phyloP scores from a whole-genome alignment of 2,888 invertebrate species.

The Apodemia mormo region DNA sequence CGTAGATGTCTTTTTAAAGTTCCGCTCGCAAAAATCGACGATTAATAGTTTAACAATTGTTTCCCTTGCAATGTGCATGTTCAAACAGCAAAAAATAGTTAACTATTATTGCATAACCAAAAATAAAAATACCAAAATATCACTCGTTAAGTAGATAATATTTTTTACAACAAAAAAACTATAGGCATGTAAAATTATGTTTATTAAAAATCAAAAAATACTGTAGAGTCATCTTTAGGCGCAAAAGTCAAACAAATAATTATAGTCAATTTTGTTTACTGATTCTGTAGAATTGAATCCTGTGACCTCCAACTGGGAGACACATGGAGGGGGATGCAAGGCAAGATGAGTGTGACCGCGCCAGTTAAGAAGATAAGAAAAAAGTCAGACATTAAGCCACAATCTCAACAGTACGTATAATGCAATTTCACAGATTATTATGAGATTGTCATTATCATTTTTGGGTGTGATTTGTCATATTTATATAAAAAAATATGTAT shows the following conservation, averaged over 20 bases:
- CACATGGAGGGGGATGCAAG: constrained; percentile 90
- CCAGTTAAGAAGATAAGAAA: constrained; percentile 86
- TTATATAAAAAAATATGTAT: constrained; percentile 22
- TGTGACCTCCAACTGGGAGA: constrained; percentile 89
- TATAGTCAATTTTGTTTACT: constrained; percentile 78
- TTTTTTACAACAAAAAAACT: neutral
- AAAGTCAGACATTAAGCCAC: constrained; percentile 86
- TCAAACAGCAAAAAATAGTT: too few relatives aligned
- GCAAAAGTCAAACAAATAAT: constrained; percentile 42
- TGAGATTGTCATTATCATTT: constrained; percentile 35
- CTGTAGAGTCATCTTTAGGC: neutral
- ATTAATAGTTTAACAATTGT: too few relatives aligned
- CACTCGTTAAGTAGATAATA: neutral
- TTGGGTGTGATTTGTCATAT: constrained; percentile 22
- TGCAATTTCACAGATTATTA: constrained; percentile 60
- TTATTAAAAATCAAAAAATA: neutral
- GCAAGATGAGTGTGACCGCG: constrained; percentile 91
- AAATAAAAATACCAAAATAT: too few relatives aligned
- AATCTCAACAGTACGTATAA: constrained; percentile 84
- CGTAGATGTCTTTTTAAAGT: too few relatives aligned
- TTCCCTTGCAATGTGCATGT: too few relatives aligned
- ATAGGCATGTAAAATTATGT: neutral
- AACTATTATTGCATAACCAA: too few relatives aligned
- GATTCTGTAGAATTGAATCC: constrained; percentile 90
- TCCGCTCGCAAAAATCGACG: too few relatives aligned